These are phyloP conservation scores for Caenorhabditis sp. DNA, from an alignment of 2,888 invertebrate species.

Conservation along the genomic window DNA sequence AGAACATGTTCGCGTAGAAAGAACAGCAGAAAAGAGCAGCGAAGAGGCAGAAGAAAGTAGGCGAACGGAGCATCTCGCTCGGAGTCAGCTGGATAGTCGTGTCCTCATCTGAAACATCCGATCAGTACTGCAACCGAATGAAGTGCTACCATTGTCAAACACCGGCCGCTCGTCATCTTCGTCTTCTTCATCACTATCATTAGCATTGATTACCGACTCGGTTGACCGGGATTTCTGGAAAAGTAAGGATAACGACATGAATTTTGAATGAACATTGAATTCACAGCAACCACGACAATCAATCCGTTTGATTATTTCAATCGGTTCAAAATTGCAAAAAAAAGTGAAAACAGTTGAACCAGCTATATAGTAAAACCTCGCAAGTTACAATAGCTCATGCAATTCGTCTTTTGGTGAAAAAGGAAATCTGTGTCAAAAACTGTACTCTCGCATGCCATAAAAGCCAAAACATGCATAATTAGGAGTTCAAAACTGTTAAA, in stretches of 20 bases:
- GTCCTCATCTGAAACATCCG: conserved; percentile 46
- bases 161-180: conserved; percentile 43
- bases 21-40: conserved; percentile 79
- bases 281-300: background rate
- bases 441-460: no score
- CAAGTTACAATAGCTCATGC: no score
- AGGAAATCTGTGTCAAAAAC: no score
- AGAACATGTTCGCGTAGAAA: conserved; percentile 82
- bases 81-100: conserved; percentile 65
- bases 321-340: background rate
- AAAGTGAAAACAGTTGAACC: no score
- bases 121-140: background rate
- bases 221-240: conserved; percentile 57
- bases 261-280: background rate
- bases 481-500: background rate
- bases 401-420: no score
- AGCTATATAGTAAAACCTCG: no score
- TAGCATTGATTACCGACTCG: conserved; percentile 36
- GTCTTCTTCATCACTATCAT: conserved; percentile 39
- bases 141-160: conserved; percentile 29
- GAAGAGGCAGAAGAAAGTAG: conserved; percentile 80
- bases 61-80: conserved; percentile 76
- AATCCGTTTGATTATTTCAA: background rate
- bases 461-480: background rate
- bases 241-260: background rate